Percentiles rank a stretch among this genome's conserved stretches.
These are phyloP conservation scores for Cryptomyrus ogoouensis DNA, from an alignment of 2,113 vertebrate species.

Conservation along the genomic window DNA sequence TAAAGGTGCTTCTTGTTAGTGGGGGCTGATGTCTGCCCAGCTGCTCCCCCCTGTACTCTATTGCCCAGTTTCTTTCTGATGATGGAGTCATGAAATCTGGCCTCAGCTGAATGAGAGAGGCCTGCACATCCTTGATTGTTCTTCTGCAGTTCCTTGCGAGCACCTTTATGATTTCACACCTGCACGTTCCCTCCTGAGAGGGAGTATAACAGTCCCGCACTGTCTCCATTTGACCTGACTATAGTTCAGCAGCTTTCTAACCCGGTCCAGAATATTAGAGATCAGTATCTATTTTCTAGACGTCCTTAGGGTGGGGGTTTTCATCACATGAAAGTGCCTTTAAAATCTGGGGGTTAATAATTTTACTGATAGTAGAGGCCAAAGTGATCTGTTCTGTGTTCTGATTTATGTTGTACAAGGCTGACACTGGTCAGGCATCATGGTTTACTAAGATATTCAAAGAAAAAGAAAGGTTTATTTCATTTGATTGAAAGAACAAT, in stretches of 20 bases:
- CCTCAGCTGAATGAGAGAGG: neutral
- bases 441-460: neutral
- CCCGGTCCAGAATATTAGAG: neutral
- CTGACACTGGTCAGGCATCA: neutral
- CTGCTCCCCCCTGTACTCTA: neutral
- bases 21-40: neutral
- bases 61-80: neutral
- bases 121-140: neutral
- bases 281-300: neutral
- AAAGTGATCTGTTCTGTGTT: neutral
- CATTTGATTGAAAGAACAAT: neutral
- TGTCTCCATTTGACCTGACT: neutral
- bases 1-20: neutral
- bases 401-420: neutral
- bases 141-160: neutral
- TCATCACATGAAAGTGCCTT: neutral
- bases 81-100: neutral
- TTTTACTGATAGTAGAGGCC: neutral
- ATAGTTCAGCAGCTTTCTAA: neutral
- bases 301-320: neutral
- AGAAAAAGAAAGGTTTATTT: neutral
- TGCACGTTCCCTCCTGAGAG: neutral
- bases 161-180: neutral
- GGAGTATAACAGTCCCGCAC: neutral
- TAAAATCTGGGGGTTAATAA: neutral